Conservation (phyloP, 2,113 vertebrate species). For the Cacatua alba region DNA sequence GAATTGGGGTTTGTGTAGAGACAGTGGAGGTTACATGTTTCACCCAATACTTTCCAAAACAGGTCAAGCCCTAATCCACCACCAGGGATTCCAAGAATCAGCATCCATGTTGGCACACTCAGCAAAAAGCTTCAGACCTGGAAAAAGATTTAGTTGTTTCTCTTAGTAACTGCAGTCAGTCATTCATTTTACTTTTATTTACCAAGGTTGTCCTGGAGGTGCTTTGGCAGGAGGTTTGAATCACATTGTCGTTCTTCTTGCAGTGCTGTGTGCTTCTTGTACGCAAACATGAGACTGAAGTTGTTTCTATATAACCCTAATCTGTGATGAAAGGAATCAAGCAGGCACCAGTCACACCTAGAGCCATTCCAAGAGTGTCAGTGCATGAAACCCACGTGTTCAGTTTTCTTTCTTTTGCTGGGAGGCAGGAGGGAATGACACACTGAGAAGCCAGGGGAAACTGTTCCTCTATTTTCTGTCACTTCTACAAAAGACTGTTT, state of each 20-base stretch:
- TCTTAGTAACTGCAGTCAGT: background rate
- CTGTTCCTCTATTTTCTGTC: background rate
- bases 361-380: background rate
- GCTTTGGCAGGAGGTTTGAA: background rate
- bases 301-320: background rate
- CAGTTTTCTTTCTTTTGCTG: background rate
- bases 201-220: background rate
- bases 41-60: background rate
- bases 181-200: background rate
- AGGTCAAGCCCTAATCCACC: background rate
- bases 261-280: background rate
- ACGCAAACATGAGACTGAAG: background rate
- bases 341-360: rapidly evolving
- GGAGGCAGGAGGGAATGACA: background rate
- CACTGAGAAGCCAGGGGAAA: background rate
- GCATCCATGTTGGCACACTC: background rate
- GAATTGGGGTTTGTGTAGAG: background rate
- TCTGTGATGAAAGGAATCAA: background rate
- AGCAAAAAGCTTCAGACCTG: background rate
- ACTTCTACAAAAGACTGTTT: background rate
- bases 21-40: background rate
- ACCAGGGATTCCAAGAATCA: background rate
- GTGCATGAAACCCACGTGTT: rapidly evolving
- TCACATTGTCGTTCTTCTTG: rapidly evolving
- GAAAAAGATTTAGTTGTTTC: background rate